These are phyloP conservation scores for Gnathonemus echidnorhynchus DNA, from an alignment of 2,113 vertebrate genomes.

Conservation along the genomic window DNA sequence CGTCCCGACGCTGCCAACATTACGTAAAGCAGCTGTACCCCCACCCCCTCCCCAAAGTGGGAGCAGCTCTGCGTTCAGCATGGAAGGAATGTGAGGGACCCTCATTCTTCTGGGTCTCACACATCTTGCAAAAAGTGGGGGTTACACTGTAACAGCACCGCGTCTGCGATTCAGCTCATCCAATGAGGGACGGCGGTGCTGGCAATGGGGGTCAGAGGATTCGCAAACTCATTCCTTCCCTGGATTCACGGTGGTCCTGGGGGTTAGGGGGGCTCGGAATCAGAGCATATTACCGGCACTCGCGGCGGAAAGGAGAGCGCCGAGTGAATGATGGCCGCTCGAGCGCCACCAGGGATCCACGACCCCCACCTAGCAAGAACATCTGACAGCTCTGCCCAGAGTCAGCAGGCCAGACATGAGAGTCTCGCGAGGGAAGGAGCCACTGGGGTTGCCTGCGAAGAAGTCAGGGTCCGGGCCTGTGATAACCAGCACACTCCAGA, in stretches of 20 bases:
- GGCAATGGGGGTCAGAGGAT: not conserved
- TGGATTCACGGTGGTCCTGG: not conserved
- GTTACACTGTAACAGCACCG: not conserved
- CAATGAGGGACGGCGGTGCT: not conserved
- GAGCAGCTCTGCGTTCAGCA: constrained; percentile 49
- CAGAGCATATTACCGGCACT: not conserved
- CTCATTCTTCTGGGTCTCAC: constrained; percentile 37
- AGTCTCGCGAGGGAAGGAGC: not conserved
- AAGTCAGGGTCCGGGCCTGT: not conserved
- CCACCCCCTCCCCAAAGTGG: constrained; percentile 1
- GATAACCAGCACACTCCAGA: not conserved
- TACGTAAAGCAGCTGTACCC: constrained; percentile 57
- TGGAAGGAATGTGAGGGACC: constrained; percentile 63
- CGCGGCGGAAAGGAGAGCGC: not conserved
- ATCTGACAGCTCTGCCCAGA: not conserved
- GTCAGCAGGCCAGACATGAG: not conserved
- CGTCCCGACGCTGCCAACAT: constrained; percentile 39
- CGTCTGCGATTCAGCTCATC: not conserved
- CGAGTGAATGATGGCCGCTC: not conserved
- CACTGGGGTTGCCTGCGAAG: not conserved
- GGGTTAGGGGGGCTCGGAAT: not conserved
- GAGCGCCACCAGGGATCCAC: not conserved
- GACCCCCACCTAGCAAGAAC: not conserved
- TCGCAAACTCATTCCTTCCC: not conserved
- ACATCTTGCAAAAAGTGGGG: constrained; percentile 29